phyloP scores from a whole-genome alignment of 2,113 vertebrate species.

The Sula dactylatra region DNA sequence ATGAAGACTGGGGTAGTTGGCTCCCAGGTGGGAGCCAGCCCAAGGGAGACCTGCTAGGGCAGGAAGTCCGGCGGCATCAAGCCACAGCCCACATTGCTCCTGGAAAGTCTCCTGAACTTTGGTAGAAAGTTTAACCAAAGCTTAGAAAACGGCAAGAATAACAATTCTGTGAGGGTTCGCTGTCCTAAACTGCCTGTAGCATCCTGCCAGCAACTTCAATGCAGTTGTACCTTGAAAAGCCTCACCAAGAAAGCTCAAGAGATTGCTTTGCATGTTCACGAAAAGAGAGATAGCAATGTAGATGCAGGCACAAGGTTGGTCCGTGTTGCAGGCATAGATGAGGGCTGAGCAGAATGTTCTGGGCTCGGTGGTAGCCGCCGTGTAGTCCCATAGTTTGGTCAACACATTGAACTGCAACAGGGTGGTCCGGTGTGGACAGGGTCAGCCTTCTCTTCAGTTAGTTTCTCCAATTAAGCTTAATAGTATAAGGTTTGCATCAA shows the following conservation, averaged over 20 bases:
- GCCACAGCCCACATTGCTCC: neutral
- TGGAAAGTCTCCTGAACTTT: neutral
- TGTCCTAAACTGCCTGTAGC: neutral
- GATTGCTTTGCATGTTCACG: rapidly evolving
- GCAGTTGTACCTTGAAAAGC: neutral
- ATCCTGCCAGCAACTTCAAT: neutral
- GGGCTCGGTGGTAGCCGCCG: neutral
- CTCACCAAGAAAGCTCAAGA: neutral
- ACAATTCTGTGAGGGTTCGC: neutral
- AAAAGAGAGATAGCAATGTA: neutral
- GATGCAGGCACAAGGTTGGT: neutral
- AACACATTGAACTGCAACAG: neutral
- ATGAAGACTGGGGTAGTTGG: neutral
- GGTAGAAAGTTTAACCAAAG: neutral
- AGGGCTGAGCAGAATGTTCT: neutral
- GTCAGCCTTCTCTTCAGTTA: neutral
- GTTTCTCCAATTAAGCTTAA: neutral
- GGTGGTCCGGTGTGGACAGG: neutral
- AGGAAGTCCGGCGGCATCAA: neutral
- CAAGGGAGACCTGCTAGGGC: neutral
- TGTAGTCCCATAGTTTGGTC: neutral
- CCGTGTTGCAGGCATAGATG: neutral
- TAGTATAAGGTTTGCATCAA: neutral
- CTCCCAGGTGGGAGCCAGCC: neutral
- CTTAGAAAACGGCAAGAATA: neutral